These are phyloP conservation scores for Balearica regulorum DNA, from an alignment of 2,797 vertebrate species.

Conservation along the genomic window DNA sequence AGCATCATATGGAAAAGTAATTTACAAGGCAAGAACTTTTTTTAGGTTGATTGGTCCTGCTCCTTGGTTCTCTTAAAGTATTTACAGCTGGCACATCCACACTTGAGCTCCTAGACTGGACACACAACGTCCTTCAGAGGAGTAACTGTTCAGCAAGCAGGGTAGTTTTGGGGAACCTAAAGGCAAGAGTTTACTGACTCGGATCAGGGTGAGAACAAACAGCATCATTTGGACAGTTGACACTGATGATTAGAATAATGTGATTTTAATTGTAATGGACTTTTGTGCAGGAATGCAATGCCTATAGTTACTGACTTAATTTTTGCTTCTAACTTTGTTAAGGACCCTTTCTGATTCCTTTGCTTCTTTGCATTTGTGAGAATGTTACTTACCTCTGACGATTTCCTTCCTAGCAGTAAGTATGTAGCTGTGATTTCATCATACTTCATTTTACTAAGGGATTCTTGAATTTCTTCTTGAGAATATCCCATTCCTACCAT, in stretches of 20 bases:
- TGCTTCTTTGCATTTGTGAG: background rate
- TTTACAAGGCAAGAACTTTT: background rate
- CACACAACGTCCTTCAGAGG: background rate
- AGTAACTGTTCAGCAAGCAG: background rate
- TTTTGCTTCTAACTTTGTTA: background rate
- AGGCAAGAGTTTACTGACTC: background rate
- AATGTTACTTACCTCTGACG: conserved; percentile 86
- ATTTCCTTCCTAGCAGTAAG: conserved; percentile 93
- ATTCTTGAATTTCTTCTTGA: conserved; percentile 96
- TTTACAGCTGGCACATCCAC: background rate
- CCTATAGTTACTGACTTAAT: background rate
- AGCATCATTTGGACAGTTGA: background rate
- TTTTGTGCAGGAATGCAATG: background rate
- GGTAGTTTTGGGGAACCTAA: background rate
- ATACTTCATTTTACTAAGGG: conserved; percentile 98
- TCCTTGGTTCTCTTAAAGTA: background rate
- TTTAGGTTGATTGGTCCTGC: background rate
- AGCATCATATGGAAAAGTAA: background rate
- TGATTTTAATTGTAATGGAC: background rate
- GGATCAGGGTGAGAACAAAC: background rate
- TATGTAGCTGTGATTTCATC: conserved; percentile 98
- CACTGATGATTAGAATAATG: background rate
- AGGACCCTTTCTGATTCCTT: background rate
- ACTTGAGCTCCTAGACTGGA: background rate
- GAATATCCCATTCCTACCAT: conserved; percentile 99